Conservation (phyloP, 2,113 vertebrate species). For the Trichechus manatus region DNA sequence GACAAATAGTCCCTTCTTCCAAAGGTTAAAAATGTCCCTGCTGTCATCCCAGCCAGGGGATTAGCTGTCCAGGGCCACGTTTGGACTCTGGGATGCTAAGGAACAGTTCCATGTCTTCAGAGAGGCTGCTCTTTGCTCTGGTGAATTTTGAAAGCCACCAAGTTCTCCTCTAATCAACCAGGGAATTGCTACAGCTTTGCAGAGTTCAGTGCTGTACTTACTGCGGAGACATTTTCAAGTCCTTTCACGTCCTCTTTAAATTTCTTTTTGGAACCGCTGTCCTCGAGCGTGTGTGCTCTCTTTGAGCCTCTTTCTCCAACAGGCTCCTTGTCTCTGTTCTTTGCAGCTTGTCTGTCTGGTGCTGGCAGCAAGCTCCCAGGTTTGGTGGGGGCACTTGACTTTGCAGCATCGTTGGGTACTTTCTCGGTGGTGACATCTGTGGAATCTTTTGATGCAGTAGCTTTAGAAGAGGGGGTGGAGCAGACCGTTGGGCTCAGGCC, state of each 20-base stretch:
- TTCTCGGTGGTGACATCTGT: slow-evolving; percentile 71
- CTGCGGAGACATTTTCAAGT: slow-evolving; percentile 78
- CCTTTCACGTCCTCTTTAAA: slow-evolving; percentile 82
- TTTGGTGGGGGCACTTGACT: neutral
- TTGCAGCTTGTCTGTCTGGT: slow-evolving; percentile 61
- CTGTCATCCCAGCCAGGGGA: slow-evolving; percentile 37
- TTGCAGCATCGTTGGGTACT: neutral
- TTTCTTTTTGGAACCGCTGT: slow-evolving; percentile 88
- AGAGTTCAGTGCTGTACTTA: slow-evolving; percentile 76
- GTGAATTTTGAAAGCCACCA: slow-evolving; percentile 8
- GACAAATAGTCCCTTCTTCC: slow-evolving; percentile 66
- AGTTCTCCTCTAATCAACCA: neutral
- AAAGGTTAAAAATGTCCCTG: slow-evolving; percentile 74
- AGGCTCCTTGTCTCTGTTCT: slow-evolving; percentile 75
- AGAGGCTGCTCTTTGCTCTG: slow-evolving; percentile 36
- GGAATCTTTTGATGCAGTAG: slow-evolving; percentile 79
- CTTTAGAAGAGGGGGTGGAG: slow-evolving; percentile 90
- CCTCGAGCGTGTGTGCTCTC: slow-evolving; percentile 83
- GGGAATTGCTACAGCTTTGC: neutral
- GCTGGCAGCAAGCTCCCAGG: slow-evolving; percentile 43
- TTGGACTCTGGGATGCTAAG: slow-evolving; percentile 46
- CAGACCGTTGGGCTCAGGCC: slow-evolving; percentile 90
- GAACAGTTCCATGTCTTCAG: slow-evolving; percentile 46
- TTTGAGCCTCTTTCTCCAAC: slow-evolving; percentile 86
- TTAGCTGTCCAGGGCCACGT: slow-evolving; percentile 56